Evolutionary conservation across 2,113 vertebrate genomes (phyloP).

Genomic region (Empidonax alnorum): DNA sequence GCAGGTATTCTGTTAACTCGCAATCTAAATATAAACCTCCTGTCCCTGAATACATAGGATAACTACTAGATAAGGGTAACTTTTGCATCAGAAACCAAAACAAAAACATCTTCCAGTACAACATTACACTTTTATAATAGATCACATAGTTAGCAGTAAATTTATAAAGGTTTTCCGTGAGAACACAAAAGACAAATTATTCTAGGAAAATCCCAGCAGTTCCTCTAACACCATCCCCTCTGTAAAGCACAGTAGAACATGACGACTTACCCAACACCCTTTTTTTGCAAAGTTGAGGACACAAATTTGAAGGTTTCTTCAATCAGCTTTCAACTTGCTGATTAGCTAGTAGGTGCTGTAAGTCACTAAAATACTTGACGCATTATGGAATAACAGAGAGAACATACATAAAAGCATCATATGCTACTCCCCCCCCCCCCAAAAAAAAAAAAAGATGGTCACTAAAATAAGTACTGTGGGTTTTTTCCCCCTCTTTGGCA

Average conservation of each 20-base stretch:
- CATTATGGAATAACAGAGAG: neutral
- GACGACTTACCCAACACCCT: neutral
- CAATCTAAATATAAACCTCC: neutral
- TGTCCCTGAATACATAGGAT: neutral
- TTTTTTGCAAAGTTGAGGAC: conserved; percentile 21
- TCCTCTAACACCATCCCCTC: neutral
- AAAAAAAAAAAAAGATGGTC: neutral
- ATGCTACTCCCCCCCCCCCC: neutral
- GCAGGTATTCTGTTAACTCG: neutral
- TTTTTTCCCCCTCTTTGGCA: neutral
- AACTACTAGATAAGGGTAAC: neutral
- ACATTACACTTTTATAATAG: neutral
- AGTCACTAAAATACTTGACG: neutral
- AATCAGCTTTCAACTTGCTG: conserved; percentile 30
- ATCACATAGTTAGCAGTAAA: neutral
- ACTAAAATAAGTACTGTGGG: neutral
- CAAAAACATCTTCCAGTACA: neutral
- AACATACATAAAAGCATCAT: neutral
- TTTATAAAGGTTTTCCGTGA: neutral
- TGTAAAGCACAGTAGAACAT: conserved; percentile 1
- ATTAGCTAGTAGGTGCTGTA: conserved; percentile 45
- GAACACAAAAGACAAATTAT: neutral
- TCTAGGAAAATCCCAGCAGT: neutral
- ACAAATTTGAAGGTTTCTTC: conserved; percentile 58
- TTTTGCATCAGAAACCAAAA: neutral